Evolutionary conservation across 2,113 vertebrate species (phyloP).

Genomic region (Cottus gobio): DNA sequence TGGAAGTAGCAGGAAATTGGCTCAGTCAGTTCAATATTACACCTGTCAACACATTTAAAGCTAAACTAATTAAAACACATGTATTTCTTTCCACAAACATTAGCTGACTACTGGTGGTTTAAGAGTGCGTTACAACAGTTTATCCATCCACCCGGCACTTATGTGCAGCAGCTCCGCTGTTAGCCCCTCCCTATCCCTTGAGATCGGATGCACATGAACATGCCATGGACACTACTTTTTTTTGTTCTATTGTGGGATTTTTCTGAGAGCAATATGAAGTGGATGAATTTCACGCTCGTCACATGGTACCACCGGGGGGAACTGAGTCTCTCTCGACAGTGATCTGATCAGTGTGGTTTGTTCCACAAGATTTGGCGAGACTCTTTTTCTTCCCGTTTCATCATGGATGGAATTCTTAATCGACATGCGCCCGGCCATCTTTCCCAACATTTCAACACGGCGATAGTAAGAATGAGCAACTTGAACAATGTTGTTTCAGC

Average conservation of each 20-base stretch:
- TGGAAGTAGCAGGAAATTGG: not conserved
- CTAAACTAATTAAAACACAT: not conserved
- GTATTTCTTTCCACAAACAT: not conserved
- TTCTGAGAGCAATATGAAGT: too few relatives aligned
- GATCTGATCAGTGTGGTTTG: not conserved
- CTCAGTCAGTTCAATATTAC: not conserved
- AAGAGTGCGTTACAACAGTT: too few relatives aligned
- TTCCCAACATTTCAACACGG: not conserved
- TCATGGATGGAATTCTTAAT: not conserved
- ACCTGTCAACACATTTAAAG: not conserved
- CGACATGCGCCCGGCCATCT: not conserved
- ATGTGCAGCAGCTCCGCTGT: not conserved
- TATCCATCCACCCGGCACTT: not conserved
- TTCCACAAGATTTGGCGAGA: not conserved
- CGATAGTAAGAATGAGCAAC: not conserved
- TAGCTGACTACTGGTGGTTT: not conserved
- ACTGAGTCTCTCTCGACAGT: too few relatives aligned
- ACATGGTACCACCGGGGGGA: too few relatives aligned
- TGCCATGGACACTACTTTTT: too few relatives aligned
- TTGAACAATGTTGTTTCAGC: conserved; percentile 28
- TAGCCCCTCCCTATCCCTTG: not conserved
- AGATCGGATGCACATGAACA: too few relatives aligned
- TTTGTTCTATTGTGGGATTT: too few relatives aligned
- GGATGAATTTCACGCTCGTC: too few relatives aligned
- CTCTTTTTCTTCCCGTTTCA: not conserved